Percentiles rank a stretch among this genome's conserved stretches.
These are phyloP conservation scores for Crambe crambe DNA, from an alignment of 37 sponge, comb jelly and placozoan genomes.

Conservation along the genomic window DNA sequence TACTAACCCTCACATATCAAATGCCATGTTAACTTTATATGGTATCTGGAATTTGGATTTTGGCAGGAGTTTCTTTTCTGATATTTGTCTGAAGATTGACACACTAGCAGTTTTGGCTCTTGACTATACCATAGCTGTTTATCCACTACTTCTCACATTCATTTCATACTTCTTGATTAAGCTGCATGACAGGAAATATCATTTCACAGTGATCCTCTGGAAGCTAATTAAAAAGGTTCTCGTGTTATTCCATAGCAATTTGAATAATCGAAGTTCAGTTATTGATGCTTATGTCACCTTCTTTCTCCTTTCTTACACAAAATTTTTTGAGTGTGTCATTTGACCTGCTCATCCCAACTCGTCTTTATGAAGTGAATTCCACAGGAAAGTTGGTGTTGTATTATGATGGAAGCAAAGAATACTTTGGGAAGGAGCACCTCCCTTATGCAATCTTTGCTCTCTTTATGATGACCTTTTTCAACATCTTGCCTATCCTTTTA, in stretches of 20 bases:
- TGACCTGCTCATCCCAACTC: no score
- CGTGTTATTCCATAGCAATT: background rate
- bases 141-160: conserved; percentile 6
- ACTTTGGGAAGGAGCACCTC: no score
- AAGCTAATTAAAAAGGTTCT: background rate
- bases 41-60: conserved; percentile 46
- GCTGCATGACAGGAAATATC: conserved; percentile 3
- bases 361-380: no score
- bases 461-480: no score
- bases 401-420: no score
- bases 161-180: conserved; percentile 10
- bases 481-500: no score
- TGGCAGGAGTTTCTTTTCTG: background rate
- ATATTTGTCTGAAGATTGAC: no score
- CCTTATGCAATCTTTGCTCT: no score
- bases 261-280: conserved; percentile 18
- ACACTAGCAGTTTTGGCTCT: no score
- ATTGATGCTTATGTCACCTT: conserved; percentile 56
- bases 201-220: background rate
- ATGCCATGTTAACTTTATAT: background rate
- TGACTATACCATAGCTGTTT: conserved; percentile 5
- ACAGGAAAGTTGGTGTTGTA: no score
- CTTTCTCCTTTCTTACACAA: conserved; percentile 51
- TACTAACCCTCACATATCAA: background rate
- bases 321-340: no score